Percentiles rank a stretch among this genome's conserved stretches.
Evolutionary conservation across 37 sponge, comb jelly and placozoan genomes (phyloP).

Genomic region (Crambe crambe): DNA sequence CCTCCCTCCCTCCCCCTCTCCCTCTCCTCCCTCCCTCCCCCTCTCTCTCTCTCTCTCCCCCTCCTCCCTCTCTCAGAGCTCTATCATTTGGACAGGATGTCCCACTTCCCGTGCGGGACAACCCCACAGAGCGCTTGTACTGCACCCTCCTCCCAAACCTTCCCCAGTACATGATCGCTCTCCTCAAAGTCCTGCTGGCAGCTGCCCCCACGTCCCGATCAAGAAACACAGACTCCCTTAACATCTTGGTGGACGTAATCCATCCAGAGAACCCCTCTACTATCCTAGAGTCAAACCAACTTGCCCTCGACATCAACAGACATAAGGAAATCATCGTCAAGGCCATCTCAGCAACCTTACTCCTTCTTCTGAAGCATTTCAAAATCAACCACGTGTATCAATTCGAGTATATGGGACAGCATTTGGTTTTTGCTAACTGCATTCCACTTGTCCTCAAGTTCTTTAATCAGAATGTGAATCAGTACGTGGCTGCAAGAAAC

Average conservation of each 20-base stretch:
- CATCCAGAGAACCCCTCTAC: conserved; percentile 79
- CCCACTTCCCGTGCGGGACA: conserved; percentile 36
- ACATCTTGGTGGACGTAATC: conserved; percentile 90
- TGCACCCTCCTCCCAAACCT: conserved; percentile 82
- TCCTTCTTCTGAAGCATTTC: conserved; percentile 94
- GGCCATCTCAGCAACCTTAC: conserved; percentile 88
- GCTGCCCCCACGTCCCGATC: conserved; percentile 89
- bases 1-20: background rate
- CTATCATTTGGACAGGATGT: background rate
- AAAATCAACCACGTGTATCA: conserved; percentile 93
- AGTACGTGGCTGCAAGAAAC: conserved; percentile 82
- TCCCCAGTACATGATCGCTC: conserved; percentile 96
- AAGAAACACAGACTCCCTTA: conserved; percentile 83
- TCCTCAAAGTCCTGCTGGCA: conserved; percentile 90
- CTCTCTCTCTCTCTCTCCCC: background rate
- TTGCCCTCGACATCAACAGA: conserved; percentile 84
- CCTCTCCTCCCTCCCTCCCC: background rate
- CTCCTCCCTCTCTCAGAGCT: background rate
- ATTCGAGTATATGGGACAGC: conserved; percentile 96
- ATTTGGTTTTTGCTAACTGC: conserved; percentile 96
- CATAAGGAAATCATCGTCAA: conserved; percentile 98
- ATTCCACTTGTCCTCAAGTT: conserved; percentile 94
- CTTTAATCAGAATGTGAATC: conserved; percentile 88
- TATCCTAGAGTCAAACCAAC: conserved; percentile 62
- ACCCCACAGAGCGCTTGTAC: conserved; percentile 80